A percentile compares a stretch with the other conserved stretches of the same genome.
These are phyloP conservation scores for Apamea epomidion DNA, from an alignment of 2,888 invertebrate species.

Conservation along the genomic window DNA sequence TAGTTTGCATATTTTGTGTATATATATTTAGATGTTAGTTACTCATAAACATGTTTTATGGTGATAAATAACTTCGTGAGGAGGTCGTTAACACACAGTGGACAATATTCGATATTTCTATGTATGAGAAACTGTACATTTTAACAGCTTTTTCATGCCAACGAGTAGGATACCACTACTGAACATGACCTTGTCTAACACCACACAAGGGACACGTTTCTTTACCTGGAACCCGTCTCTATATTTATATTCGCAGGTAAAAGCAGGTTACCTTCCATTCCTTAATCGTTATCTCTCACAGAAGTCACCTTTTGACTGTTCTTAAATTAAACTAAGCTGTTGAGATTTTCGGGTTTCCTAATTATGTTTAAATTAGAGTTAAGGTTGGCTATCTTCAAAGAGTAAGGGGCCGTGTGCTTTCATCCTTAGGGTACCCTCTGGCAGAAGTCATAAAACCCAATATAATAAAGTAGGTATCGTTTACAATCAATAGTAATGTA, in stretches of 20 bases:
- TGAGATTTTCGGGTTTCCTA: background rate
- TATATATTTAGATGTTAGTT: background rate
- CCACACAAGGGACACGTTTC: background rate
- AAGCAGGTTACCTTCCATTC: background rate
- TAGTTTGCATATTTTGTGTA: constrained; percentile 24
- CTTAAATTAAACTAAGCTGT: background rate
- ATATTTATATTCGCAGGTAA: background rate
- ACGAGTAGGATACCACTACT: background rate
- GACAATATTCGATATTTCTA: background rate
- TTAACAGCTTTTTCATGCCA: background rate
- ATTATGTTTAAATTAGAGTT: background rate
- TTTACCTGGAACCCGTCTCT: background rate
- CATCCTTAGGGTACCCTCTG: background rate
- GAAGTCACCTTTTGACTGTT: too few species aligned
- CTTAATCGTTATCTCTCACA: background rate
- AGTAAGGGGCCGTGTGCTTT: background rate
- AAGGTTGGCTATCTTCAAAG: background rate
- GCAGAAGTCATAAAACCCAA: background rate
- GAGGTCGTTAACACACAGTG: constrained; percentile 16
- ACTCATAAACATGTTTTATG: constrained; percentile 26
- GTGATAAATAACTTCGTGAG: constrained; percentile 21
- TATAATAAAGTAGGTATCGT: background rate
- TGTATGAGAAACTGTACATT: background rate
- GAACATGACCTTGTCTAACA: background rate
- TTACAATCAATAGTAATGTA: constrained; percentile 1